Conservation (phyloP, 2,888 invertebrate species). For the Caenorhabditis auriculariae region DNA sequence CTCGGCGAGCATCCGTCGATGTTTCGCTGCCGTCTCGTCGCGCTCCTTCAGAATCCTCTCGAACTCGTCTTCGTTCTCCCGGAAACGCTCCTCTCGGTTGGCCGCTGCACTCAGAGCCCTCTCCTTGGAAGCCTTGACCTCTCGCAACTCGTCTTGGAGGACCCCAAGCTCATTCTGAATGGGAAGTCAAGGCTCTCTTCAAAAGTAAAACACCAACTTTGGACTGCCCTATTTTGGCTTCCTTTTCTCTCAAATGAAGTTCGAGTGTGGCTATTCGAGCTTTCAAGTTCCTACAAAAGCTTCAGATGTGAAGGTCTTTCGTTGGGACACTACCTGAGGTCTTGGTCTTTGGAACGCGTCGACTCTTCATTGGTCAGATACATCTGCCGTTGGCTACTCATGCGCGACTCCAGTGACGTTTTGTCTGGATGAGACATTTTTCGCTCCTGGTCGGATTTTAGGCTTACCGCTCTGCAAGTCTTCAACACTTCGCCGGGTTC, state of each 20-base stretch:
- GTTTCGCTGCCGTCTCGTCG: slow-evolving; percentile 10
- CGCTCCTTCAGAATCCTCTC: slow-evolving; percentile 10
- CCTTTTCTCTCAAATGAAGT: slow-evolving; percentile 43
- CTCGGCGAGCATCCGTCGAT: slow-evolving; percentile 10
- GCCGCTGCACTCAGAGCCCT: slow-evolving; percentile 7
- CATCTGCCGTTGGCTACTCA: slow-evolving; percentile 41
- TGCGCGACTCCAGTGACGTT: slow-evolving; percentile 28
- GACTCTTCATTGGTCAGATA: slow-evolving; percentile 46
- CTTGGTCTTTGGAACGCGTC: slow-evolving; percentile 27
- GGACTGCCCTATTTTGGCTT: slow-evolving; percentile 32
- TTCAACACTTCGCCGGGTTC: too few relatives aligned
- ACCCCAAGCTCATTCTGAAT: slow-evolving; percentile 17
- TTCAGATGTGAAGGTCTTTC: too few relatives aligned
- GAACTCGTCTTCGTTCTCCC: slow-evolving; percentile 21
- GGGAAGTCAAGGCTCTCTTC: neutral
- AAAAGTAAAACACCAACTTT: slow-evolving; percentile 10
- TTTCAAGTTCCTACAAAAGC: slow-evolving; percentile 29
- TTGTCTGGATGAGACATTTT: slow-evolving; percentile 13
- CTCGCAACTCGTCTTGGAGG: slow-evolving; percentile 14
- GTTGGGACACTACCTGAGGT: too few relatives aligned
- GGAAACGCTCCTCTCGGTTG: slow-evolving; percentile 12
- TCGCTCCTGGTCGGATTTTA: neutral
- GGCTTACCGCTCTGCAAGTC: too few relatives aligned
- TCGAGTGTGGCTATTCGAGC: slow-evolving; percentile 32
- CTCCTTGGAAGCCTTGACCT: slow-evolving; percentile 14